phyloP scores from a whole-genome alignment of 2,797 vertebrate species.

The Odontamblyopus lacepedii region DNA sequence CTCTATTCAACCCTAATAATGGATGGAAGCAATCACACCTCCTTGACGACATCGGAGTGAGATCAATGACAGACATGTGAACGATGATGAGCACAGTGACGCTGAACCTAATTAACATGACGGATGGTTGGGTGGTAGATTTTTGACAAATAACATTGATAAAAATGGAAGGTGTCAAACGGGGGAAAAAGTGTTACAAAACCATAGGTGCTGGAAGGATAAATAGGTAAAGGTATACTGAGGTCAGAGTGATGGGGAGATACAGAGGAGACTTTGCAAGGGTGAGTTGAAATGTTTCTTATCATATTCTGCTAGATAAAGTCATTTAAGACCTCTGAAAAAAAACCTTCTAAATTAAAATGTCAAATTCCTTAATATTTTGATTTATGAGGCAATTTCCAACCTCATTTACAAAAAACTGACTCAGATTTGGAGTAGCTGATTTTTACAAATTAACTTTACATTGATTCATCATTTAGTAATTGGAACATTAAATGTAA shows the following conservation, averaged over 20 bases:
- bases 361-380: no score
- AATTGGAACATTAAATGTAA: no score
- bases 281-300: constrained; percentile 13
- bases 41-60: constrained; percentile 44
- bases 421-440: no score
- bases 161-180: constrained; percentile 39
- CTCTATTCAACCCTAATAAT: constrained; percentile 50
- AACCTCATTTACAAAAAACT: no score
- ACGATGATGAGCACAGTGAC: constrained; percentile 59
- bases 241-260: constrained; percentile 22
- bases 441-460: no score
- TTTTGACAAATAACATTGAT: constrained; percentile 54
- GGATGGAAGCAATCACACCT: constrained; percentile 52
- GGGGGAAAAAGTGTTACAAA: constrained; percentile 29
- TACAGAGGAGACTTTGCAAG: constrained; percentile 5
- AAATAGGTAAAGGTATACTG: constrained; percentile 33
- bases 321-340: background rate
- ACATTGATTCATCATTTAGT: no score
- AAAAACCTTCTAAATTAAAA: background rate
- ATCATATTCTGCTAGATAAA: background rate
- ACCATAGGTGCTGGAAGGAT: constrained; percentile 29
- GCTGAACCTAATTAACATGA: constrained; percentile 62
- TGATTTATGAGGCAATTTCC: no score
- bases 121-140: constrained; percentile 42
- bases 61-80: constrained; percentile 58